A percentile compares a stretch with the other conserved stretches of the same genome.
phyloP scores from a whole-genome alignment of 2,888 invertebrate genomes.

The Agriopis leucophaearia region DNA sequence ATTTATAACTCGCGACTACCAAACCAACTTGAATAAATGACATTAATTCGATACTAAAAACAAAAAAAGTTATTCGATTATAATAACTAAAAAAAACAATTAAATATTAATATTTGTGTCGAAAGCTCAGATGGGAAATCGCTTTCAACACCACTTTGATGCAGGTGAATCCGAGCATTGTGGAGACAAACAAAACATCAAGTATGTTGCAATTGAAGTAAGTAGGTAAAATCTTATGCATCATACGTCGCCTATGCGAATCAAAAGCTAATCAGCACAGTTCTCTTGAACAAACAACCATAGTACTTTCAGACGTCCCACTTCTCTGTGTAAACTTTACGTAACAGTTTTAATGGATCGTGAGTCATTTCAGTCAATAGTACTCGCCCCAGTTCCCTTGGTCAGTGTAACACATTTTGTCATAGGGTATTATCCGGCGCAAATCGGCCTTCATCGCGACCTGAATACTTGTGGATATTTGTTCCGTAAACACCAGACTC shows the following conservation, averaged over 20 bases:
- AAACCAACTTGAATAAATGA: no score
- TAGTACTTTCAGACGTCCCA: slow-evolving; percentile 30
- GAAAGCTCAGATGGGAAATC: not conserved
- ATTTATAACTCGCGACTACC: not conserved
- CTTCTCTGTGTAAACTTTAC: slow-evolving; percentile 54
- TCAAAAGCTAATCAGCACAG: slow-evolving; percentile 14
- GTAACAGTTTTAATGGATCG: slow-evolving; percentile 56
- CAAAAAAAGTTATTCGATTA: no score
- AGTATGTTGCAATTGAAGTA: not conserved
- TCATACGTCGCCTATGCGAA: slow-evolving; percentile 7
- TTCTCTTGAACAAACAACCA: slow-evolving; percentile 21
- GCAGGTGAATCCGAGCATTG: not conserved
- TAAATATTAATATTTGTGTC: not conserved
- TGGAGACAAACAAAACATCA: not conserved
- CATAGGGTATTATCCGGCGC: slow-evolving; percentile 61
- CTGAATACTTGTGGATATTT: slow-evolving; percentile 67
- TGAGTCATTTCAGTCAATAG: slow-evolving; percentile 57
- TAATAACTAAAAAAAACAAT: not conserved
- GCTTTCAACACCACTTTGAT: not conserved
- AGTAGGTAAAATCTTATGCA: slow-evolving; percentile 7
- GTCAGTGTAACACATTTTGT: slow-evolving; percentile 58
- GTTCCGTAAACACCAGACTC: slow-evolving; percentile 60
- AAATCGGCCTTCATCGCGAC: slow-evolving; percentile 61
- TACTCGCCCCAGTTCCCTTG: slow-evolving; percentile 62
- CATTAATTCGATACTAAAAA: no score